Base-by-base conservation (phyloP, 2,888 invertebrate genomes). In the Eupithecia subumbrata region DNA sequence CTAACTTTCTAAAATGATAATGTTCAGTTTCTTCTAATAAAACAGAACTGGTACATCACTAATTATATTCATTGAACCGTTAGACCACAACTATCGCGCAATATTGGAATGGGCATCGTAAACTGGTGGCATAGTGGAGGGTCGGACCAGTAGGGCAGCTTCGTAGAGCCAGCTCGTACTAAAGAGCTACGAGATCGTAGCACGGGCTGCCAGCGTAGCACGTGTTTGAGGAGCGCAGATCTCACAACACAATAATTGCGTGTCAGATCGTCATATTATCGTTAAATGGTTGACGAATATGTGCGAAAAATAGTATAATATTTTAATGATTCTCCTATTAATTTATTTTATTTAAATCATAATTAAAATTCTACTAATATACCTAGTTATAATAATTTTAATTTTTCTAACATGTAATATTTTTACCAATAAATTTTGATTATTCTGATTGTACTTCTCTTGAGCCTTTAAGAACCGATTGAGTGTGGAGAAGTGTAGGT, bases 11-110 rank as follows among this genome's bases (percentile, higher is more conserved):
- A 82, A 82, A 82, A 82, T 80, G 78, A 78, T 82, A 80, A 82
- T 82, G 80, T 82, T 79, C 75, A 80, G 81, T 79, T 80, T 81
- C 81, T 79, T 80, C 76, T 79, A 80, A 82, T 81, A 82, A 81
- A 80, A 84, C 82, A 83, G 79, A 86, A 85, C 87, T 80, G 87
- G 85, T 86, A 86, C 82, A 82, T 83, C 83, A 86, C 87, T 86
- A 86, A 85, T 86, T 85, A 85, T 86, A 84, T 84, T 82, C 84
- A 84, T 85, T 86, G 83, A 84, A 86, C 86, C 81, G 81, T 81
- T 81, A 80, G 70, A 76, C 77, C 79, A 79, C 81, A 80, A 81
- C 79, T 79, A 79, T 80, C 79, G 82, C 85, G 83, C 82, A 81
- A 82, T 84, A 83, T 82, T 82, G 82, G 82, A 79, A 81, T 79